Evolutionary conservation across 64 coral and sea anemone species (phyloP).

Genomic region (Pachyseris speciosa): DNA sequence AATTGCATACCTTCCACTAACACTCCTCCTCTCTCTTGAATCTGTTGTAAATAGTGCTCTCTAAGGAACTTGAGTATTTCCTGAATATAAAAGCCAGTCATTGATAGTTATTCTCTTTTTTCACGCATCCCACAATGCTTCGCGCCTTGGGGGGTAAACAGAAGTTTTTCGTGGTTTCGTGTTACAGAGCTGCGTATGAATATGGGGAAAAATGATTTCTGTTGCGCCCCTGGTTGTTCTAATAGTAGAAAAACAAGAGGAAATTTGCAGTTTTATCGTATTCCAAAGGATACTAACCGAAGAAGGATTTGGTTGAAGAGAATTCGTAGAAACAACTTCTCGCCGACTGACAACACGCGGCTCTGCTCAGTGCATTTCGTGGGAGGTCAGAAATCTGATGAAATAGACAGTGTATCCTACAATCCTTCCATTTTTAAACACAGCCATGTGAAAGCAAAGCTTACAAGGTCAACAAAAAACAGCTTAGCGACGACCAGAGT

Average conservation of each 20-base stretch:
- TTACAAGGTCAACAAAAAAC: constrained; percentile 57
- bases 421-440: constrained; percentile 18
- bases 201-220: constrained; percentile 67
- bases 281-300: constrained; percentile 55
- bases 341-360: constrained; percentile 35
- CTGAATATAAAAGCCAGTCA: constrained; percentile 30
- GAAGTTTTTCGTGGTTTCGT: neutral
- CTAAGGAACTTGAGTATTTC: constrained; percentile 83
- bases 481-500: constrained; percentile 34
- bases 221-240: constrained; percentile 54
- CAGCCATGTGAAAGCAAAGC: constrained; percentile 31
- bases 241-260: constrained; percentile 35
- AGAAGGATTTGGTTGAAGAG: constrained; percentile 48
- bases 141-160: constrained; percentile 72
- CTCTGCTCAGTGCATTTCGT: constrained; percentile 48
- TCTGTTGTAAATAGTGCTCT: constrained; percentile 65
- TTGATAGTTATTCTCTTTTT: constrained; percentile 75
- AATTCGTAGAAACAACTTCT: constrained; percentile 57
- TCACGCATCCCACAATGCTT: constrained; percentile 60
- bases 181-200: neutral
- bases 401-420: too few relatives aligned
- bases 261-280: constrained; percentile 63
- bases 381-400: constrained; percentile 9
- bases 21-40: constrained; percentile 20
- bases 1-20: neutral